phyloP scores from a whole-genome alignment of 2,113 vertebrate genomes.

The Myotis davidii region DNA sequence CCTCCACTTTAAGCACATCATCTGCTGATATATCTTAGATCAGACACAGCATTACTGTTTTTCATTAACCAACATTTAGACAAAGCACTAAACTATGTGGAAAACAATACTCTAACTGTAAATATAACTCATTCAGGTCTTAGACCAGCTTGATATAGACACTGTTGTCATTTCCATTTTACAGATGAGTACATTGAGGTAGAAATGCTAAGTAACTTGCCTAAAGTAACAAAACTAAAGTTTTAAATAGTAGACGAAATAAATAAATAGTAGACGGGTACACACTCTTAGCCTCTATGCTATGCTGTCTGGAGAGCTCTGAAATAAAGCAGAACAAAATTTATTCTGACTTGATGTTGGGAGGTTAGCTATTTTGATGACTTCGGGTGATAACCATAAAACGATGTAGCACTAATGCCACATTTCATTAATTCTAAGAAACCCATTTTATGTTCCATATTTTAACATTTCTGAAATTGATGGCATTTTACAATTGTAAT shows the following conservation, averaged over 20 bases:
- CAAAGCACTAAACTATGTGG: slow-evolving; percentile 4
- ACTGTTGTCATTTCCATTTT: background rate
- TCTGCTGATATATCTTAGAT: background rate
- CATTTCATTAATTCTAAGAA: slow-evolving; percentile 15
- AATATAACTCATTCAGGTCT: background rate
- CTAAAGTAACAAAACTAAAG: background rate
- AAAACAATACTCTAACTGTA: slow-evolving; percentile 1
- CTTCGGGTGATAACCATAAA: background rate
- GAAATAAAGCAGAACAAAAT: background rate
- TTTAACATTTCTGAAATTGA: slow-evolving; percentile 38
- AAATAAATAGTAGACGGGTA: background rate
- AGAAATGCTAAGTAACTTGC: background rate
- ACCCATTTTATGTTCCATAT: background rate
- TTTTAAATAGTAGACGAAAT: background rate
- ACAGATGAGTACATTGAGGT: background rate
- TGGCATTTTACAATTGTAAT: background rate
- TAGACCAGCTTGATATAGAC: background rate
- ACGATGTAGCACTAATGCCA: background rate
- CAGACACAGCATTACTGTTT: background rate
- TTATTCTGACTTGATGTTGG: background rate
- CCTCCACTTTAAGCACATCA: background rate
- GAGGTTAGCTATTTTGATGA: background rate
- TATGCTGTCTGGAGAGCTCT: background rate
- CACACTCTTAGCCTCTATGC: background rate
- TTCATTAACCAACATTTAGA: slow-evolving; percentile 33